Conservation (phyloP, 1,140 invertebrate genomes). For the Camponotus pennsylvanicus region DNA sequence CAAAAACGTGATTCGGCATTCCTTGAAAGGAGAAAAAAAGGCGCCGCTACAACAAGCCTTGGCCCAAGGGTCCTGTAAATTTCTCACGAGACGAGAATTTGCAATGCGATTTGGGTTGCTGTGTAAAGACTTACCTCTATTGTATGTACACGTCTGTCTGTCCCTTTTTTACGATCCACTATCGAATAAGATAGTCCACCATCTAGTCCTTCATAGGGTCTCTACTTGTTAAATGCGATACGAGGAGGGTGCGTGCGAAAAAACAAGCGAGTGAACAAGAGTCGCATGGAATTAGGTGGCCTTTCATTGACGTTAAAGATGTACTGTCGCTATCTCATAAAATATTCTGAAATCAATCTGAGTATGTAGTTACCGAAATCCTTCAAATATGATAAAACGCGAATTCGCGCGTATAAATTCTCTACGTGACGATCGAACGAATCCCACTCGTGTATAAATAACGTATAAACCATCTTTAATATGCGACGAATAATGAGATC, state of each 20-base stretch:
- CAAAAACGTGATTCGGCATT: neutral
- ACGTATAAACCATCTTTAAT: neutral
- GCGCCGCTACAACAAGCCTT: neutral
- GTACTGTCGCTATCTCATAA: conserved; percentile 6
- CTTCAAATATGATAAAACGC: neutral
- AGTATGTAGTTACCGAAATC: conserved; percentile 23
- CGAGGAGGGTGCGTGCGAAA: conserved; percentile 8
- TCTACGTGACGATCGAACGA: neutral
- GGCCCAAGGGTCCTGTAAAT: neutral
- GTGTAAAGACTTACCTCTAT: conserved; percentile 30
- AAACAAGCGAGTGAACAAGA: conserved; percentile 35
- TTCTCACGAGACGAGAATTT: conserved; percentile 3
- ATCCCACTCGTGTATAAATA: conserved; percentile 19
- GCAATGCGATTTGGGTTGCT: conserved; percentile 1
- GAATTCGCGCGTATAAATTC: neutral
- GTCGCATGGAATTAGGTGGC: conserved; percentile 9
- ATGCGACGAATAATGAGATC: neutral
- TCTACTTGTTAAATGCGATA: conserved; percentile 54
- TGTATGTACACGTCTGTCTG: neutral
- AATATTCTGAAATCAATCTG: conserved; percentile 4
- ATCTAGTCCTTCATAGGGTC: conserved; percentile 40
- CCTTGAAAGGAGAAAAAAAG: neutral
- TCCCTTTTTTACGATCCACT: conserved; percentile 44
- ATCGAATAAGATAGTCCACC: conserved; percentile 39
- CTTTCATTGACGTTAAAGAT: conserved; percentile 30